Evolutionary conservation across 2,888 invertebrate species (phyloP).

Genomic region (Apotomis capreana): DNA sequence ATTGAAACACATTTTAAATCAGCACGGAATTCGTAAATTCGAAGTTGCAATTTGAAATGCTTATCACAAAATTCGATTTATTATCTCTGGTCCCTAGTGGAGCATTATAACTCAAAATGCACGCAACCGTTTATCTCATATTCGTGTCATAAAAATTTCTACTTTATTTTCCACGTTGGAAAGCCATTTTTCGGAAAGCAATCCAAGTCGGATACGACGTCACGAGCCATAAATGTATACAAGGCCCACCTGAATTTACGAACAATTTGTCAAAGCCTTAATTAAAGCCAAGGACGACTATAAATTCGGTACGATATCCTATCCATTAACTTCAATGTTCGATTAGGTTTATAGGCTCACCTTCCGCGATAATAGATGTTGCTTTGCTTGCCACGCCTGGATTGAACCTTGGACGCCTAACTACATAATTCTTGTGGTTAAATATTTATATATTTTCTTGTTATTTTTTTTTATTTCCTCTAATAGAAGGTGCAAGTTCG

Average conservation of each 20-base stretch:
- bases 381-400: background rate
- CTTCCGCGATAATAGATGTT: background rate
- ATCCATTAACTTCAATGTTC: constrained; percentile 42
- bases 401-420: constrained; percentile 6
- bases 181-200: background rate
- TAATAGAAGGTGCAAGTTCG: no score
- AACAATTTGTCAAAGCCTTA: constrained; percentile 45
- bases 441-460: no score
- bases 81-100: constrained; percentile 21
- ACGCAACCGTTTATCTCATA: background rate
- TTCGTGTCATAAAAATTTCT: background rate
- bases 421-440: background rate
- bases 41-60: constrained; percentile 1
- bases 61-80: constrained; percentile 26
- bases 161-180: constrained; percentile 1
- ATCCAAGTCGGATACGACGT: background rate
- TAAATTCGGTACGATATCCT: constrained; percentile 44
- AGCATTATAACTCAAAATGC: background rate
- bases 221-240: background rate
- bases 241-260: constrained; percentile 37
- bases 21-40: constrained; percentile 5
- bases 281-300: constrained; percentile 42
- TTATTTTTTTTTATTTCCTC: no score
- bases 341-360: constrained; percentile 24
- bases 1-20: background rate